Evolutionary conservation across 2,888 invertebrate genomes (phyloP), one percentile per base, ranked within the genome.

Genomic region (Pterostichus madidus): DNA sequence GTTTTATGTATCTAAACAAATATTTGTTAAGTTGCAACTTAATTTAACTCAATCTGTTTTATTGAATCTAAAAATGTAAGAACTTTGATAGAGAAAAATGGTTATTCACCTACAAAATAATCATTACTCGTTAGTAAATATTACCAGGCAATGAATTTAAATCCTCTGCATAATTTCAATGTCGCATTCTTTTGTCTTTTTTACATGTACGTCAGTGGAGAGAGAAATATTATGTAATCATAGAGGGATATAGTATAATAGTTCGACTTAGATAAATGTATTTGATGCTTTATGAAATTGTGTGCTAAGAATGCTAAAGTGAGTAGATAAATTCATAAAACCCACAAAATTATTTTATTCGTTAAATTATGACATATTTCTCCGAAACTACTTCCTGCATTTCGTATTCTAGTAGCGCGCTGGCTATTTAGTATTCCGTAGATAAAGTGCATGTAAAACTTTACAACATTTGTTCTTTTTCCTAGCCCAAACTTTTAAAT

Each of bases 261-360:
- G 59, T 59, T 59, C 5, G 39, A 39, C 59, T 59, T 24, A 31
- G 24, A 59, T 17, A 59, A 59, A 59, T 59, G 31, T 39, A 39
- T 39, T 39, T 39, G 1, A 39, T 59, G 59, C 59, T 59, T 17
- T 39, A 44, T 71, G 68, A 17, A 39, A 39, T 17, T 13, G 15
- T 44, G 44, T 44, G 39, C 44, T 17, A 44, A 71, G 68, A 71
- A 71, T 71, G 68, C 11, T 71, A 71, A 68, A 71, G 44, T 44
- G 68, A 17, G 44, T 10, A 71, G 68, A 71, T 71, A 71, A 71
- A 71, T 71, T 71, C 39, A 10, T 71, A 44, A 39, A 71, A 15
- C 46, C 44, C 68, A 39, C 68, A 71, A 71, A 71, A 71, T 71
- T 71, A 71, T 71, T 71, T 71, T 71, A 46, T 71, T 71, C 68